These are phyloP conservation scores for Knipowitschia caucasica DNA, from an alignment of 2,797 vertebrate genomes.

Conservation along the genomic window DNA sequence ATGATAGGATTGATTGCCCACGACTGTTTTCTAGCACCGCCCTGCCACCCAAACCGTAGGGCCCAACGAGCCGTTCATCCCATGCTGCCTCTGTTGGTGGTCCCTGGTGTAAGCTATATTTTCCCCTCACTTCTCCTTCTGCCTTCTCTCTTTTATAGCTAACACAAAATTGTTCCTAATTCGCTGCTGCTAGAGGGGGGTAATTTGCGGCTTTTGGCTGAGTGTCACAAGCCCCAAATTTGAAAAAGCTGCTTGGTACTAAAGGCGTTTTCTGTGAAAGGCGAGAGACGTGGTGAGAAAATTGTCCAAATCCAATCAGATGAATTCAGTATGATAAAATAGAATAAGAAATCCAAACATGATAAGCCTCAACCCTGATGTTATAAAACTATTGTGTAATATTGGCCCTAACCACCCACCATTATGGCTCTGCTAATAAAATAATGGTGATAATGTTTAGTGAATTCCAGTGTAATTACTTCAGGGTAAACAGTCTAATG, in stretches of 20 bases:
- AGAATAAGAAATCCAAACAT: conserved; percentile 61
- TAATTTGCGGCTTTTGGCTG: conserved; percentile 85
- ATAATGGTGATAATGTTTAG: conserved; percentile 44
- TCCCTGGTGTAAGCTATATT: conserved; percentile 80
- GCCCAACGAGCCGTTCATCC: conserved; percentile 64
- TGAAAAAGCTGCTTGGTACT: conserved; percentile 78
- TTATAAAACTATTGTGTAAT: conserved; percentile 50
- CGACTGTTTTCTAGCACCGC: conserved; percentile 66
- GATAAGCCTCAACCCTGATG: conserved; percentile 50
- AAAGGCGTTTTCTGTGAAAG: conserved; percentile 65
- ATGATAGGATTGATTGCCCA: conserved; percentile 71
- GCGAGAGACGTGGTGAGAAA: conserved; percentile 50
- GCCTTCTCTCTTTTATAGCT: conserved; percentile 76
- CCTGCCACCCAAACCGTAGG: conserved; percentile 78
- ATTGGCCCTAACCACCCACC: conserved; percentile 42
- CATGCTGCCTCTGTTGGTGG: conserved; percentile 78
- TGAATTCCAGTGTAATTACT: conserved; percentile 28
- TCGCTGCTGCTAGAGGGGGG: conserved; percentile 83
- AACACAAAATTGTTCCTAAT: conserved; percentile 86
- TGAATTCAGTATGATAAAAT: conserved; percentile 42
- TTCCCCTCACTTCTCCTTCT: conserved; percentile 73
- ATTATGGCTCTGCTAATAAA: conserved; percentile 53
- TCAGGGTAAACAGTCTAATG: conserved; percentile 36
- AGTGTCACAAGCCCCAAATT: conserved; percentile 81
- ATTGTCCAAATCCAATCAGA: conserved; percentile 60